Conservation (phyloP, 2,797 vertebrate genomes). For the Clarias fuscus region DNA sequence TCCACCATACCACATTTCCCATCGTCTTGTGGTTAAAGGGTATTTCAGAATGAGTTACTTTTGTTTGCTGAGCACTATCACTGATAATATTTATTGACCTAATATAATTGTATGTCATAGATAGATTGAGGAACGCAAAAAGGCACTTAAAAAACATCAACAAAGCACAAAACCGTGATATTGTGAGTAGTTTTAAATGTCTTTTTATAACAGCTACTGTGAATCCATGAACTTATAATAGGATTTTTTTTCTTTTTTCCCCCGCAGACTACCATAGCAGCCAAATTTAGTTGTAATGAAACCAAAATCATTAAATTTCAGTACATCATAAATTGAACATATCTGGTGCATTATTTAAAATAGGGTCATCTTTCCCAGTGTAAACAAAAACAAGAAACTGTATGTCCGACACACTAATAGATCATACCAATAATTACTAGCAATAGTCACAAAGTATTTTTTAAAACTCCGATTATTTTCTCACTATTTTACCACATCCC, state of each 20-base stretch:
- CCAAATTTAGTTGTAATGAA: slow-evolving; percentile 17
- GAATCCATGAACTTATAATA: slow-evolving; percentile 27
- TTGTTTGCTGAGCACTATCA: slow-evolving; percentile 71
- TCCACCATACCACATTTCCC: slow-evolving; percentile 33
- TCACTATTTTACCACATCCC: slow-evolving; percentile 4
- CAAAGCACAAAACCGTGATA: slow-evolving; percentile 72
- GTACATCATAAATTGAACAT: slow-evolving; percentile 29
- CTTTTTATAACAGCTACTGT: slow-evolving; percentile 42
- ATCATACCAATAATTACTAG: slow-evolving; percentile 14
- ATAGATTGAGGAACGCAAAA: slow-evolving; percentile 55
- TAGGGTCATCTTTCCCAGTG: not conserved
- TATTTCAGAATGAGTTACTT: slow-evolving; percentile 41
- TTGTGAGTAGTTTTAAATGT: slow-evolving; percentile 44
- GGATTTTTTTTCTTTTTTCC: slow-evolving; percentile 4
- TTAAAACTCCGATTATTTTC: not conserved
- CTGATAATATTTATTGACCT: slow-evolving; percentile 70
- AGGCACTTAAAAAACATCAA: slow-evolving; percentile 61
- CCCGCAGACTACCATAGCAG: slow-evolving; percentile 10
- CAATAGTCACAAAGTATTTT: slow-evolving; percentile 28
- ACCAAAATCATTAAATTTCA: slow-evolving; percentile 7
- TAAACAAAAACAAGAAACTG: not conserved
- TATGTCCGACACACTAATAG: slow-evolving; percentile 24
- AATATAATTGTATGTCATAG: slow-evolving; percentile 60
- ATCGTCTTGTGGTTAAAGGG: slow-evolving; percentile 24
- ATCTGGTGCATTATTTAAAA: slow-evolving; percentile 17